Conservation (phyloP, 1,140 invertebrate genomes). For the Heliconius hewitsoni region DNA sequence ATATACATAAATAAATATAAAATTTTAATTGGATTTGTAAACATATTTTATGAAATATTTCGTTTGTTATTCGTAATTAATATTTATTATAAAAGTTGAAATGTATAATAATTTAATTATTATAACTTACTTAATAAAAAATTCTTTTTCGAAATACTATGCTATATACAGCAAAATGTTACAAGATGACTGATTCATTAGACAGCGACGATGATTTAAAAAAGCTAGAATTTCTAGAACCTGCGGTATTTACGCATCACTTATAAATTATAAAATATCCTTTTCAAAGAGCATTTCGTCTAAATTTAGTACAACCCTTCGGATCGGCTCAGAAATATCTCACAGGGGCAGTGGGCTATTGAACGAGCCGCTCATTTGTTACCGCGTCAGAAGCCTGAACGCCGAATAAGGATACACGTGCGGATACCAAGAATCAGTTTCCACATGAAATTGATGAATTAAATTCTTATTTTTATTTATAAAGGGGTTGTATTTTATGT, state of each 20-base stretch:
- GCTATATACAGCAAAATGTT: not conserved
- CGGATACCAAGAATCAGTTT: conserved; percentile 52
- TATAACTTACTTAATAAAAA: not conserved
- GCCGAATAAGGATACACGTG: conserved; percentile 69
- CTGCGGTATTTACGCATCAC: not conserved
- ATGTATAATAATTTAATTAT: not conserved
- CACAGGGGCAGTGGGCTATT: conserved; percentile 81
- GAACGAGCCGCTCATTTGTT: conserved; percentile 76
- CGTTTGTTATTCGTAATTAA: not conserved
- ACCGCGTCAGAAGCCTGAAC: conserved; percentile 62
- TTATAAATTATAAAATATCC: conserved; percentile 2
- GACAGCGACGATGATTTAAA: not conserved
- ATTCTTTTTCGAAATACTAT: not conserved
- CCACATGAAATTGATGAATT: conserved; percentile 50
- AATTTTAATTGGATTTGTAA: not conserved
- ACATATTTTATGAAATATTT: not conserved
- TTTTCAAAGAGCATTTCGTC: conserved; percentile 47
- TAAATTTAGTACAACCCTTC: conserved; percentile 72
- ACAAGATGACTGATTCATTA: not conserved
- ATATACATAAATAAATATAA: not conserved
- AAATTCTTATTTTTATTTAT: conserved; percentile 39
- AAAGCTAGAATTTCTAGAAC: not conserved
- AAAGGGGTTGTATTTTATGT: conserved; percentile 8
- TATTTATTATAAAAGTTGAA: not conserved
- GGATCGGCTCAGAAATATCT: conserved; percentile 65